Base-by-base conservation (phyloP, 2,888 invertebrate genomes). In the Platerodrilus igneus region DNA sequence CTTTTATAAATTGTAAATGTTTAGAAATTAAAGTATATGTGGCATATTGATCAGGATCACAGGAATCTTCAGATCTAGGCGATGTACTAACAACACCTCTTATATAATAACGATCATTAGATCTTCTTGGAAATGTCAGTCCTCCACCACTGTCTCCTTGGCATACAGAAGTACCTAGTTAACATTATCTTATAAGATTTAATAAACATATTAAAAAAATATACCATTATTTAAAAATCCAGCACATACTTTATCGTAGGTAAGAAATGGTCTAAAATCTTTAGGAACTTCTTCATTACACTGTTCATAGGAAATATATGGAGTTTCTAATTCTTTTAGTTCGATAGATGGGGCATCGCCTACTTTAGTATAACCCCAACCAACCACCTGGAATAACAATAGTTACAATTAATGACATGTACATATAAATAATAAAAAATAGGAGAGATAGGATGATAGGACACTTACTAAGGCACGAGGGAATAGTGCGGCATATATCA, bases 81-180 rank as follows among this genome's bases (percentile, higher is more conserved):
- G 66, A 64, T 19, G 67, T 56, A 42, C 71, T 72, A 3, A 73
- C 71, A 34, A 73, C 58, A 1, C 73, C 73, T 26, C 66, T 58
- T 4, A 72, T 53, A 44, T 65, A 71, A 63, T 66, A 71, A 3
- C 63, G 47, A 2, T 51, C 53, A 3, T 30, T 14, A 13, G 6
- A 4, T 16, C 16, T 21, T 1, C 58, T 56, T 0, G 64, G 54
- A 44, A 70, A 68, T 0, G 64, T 61, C 1, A 72, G 51, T 0
- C 70, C 71, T 0, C 70, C 70, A 0, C 71, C 71, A 37, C 70
- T 70, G 60, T 72, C 70, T 0, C 71, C 70, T 41, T 64, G 58
- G 48, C 71, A 71, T 1, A 70, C 51, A 0, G 68, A 63, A 7
- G 64, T 66, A 3, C 67, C 69, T 69, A 55, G 0, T 16, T 33